phyloP scores from a whole-genome alignment of 2,888 invertebrate species.

The Drosophila maculinotata region DNA sequence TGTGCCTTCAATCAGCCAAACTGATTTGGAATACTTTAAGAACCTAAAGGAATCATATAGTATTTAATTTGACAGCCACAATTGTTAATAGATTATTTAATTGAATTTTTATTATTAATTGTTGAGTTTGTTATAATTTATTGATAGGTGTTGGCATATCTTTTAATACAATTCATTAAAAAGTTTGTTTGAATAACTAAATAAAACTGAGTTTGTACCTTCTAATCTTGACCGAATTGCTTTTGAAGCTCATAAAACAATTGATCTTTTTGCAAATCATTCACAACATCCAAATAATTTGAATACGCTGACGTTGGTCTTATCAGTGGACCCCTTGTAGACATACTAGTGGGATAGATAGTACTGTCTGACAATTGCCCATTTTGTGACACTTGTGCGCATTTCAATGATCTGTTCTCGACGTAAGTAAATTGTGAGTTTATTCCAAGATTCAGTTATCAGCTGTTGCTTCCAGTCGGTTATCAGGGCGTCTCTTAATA shows the following conservation, averaged over 20 bases:
- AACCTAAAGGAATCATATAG: constrained; percentile 78
- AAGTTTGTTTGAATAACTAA: not conserved
- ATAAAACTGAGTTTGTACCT: not conserved
- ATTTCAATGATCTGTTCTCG: constrained; percentile 15
- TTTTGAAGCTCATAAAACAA: not conserved
- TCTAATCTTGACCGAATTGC: too few relatives aligned
- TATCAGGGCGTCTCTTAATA: constrained; percentile 25
- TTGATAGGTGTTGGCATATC: constrained; percentile 1
- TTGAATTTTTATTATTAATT: constrained; percentile 7
- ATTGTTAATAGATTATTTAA: constrained; percentile 12
- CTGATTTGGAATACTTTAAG: constrained; percentile 89
- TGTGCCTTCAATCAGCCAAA: constrained; percentile 89
- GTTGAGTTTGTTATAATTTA: constrained; percentile 13
- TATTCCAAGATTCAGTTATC: constrained; percentile 25
- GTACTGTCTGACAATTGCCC: not conserved
- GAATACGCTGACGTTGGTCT: not conserved
- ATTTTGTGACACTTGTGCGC: constrained; percentile 7
- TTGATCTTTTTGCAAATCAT: not conserved
- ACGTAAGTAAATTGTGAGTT: constrained; percentile 3
- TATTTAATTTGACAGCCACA: constrained; percentile 30
- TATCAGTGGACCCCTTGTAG: constrained; percentile 21
- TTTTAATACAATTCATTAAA: constrained; percentile 9
- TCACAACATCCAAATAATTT: constrained; percentile 1
- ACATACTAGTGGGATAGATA: too few relatives aligned
- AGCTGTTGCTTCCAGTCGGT: constrained; percentile 18